Conservation (phyloP, 2,113 vertebrate species). For the Origma solitaria region DNA sequence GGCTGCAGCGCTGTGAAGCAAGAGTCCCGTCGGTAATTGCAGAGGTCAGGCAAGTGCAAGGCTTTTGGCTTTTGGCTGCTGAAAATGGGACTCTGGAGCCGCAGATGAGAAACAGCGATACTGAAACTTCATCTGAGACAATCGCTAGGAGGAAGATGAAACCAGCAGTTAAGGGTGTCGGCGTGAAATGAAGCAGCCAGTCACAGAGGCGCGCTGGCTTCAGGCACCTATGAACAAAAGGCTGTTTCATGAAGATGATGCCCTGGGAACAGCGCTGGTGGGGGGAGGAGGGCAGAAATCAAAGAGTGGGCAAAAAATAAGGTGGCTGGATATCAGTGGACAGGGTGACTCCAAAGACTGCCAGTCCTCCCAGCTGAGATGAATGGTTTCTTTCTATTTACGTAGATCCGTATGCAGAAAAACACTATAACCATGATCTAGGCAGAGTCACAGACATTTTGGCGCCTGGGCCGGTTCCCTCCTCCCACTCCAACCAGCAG, state of each 20-base stretch:
- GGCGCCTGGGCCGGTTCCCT: constrained; percentile 33
- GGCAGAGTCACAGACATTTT: constrained; percentile 50
- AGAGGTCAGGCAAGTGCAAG: constrained; percentile 34
- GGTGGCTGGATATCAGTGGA: constrained; percentile 45
- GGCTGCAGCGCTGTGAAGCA: neutral
- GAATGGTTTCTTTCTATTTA: constrained; percentile 58
- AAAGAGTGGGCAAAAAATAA: constrained; percentile 36
- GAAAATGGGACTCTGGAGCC: neutral
- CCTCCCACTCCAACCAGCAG: constrained; percentile 25
- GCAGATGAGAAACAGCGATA: constrained; percentile 41
- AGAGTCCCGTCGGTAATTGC: neutral
- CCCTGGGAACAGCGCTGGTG: constrained; percentile 10
- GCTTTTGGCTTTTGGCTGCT: constrained; percentile 15
- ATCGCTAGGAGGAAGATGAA: constrained; percentile 49
- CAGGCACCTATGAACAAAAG: constrained; percentile 43
- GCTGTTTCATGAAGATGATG: neutral
- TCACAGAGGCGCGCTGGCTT: neutral
- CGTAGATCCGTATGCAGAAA: constrained; percentile 37
- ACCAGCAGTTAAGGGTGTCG: constrained; percentile 46
- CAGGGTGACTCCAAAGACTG: constrained; percentile 38
- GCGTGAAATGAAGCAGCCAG: constrained; percentile 8
- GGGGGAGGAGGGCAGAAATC: constrained; percentile 42
- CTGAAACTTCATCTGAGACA: constrained; percentile 45
- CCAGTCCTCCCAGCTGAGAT: constrained; percentile 21
- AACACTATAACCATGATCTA: constrained; percentile 43